phyloP scores from a whole-genome alignment of 37 sponge, comb jelly and placozoan species.

The Beroe forskalii region DNA sequence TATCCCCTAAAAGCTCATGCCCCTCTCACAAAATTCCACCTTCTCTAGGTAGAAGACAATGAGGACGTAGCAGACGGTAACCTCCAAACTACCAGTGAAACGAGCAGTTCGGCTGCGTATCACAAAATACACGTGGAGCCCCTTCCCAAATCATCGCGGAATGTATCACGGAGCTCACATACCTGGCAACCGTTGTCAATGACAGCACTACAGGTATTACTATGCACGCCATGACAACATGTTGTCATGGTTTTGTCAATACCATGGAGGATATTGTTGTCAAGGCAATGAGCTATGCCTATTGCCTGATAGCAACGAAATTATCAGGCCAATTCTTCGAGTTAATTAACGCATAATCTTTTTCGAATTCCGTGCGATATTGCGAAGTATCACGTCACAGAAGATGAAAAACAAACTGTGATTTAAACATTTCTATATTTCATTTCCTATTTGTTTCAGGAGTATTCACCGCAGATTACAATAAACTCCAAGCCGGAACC shows the following conservation, averaged over 20 bases:
- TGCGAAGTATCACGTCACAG: too few species aligned
- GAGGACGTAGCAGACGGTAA: neutral
- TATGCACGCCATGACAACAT: neutral
- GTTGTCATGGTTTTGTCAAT: neutral
- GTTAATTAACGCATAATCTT: too few species aligned
- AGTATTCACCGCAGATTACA: constrained; percentile 48
- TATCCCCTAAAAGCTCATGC: too few species aligned
- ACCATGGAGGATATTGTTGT: too few species aligned
- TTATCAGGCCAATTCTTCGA: too few species aligned
- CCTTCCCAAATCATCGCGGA: neutral
- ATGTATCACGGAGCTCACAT: neutral
- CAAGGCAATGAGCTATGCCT: too few species aligned
- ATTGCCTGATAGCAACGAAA: too few species aligned
- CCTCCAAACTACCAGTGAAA: neutral
- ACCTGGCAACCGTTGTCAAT: constrained; percentile 49
- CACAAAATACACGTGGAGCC: constrained; percentile 31
- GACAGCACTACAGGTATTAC: constrained; percentile 34
- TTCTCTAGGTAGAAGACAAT: neutral
- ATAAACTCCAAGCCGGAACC: neutral
- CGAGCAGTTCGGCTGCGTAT: constrained; percentile 32
- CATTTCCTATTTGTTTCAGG: too few species aligned
- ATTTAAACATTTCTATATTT: too few species aligned
- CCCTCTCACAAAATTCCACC: too few species aligned
- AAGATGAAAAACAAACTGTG: too few species aligned
- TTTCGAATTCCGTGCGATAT: too few species aligned